Base-by-base conservation (phyloP, 2,888 invertebrate species). In the Parelbella ahira region DNA sequence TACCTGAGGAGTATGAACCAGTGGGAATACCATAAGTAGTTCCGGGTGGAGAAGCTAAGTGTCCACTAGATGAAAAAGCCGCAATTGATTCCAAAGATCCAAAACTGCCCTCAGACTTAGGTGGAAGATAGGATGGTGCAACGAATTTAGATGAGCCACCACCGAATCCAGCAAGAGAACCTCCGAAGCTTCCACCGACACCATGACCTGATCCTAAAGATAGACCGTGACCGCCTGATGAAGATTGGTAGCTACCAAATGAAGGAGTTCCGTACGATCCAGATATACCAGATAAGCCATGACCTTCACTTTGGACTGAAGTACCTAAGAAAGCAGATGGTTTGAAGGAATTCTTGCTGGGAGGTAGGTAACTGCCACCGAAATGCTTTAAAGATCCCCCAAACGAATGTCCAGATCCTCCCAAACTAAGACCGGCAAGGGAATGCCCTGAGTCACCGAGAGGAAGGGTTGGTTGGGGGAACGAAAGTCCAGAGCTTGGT, bases 281-380 rank as follows among this genome's bases (percentile, higher is more conserved):
- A 30, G 76, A 66, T 7, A 71, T 55, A 34, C 68, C 55, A 13
- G 79, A 67, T 4, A 73, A 48, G 38, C 72, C 69, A 12, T 78
- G 71, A 20, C 68, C 60, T 28, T 83, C 83, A 54, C 69, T 60
- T 53, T 72, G 74, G 10, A 74, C 57, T 2, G 83, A 74, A 37
- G 84, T 63, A 32, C 88, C 88, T 49, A 88, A 54, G 57, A 68
- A 88, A 30, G 80, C 71, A 5, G 88, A 88, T 24, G 88, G 88
- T 44, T 87, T 88, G 46, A 88, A 88, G 11, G 80, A 64, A 25
- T 63, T 52, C 58, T 82, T 83, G 12, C 76, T 65, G 4, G 77
- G 72, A 7, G 64, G 55, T 38, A 63, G 56, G 42, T 78, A 81
- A 20, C 62, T 56, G 10, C 61, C 61, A 12, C 68, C 60, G 34